Conservation (phyloP, 1,140 invertebrate genomes). For the Leguminivora glycinivorella region DNA sequence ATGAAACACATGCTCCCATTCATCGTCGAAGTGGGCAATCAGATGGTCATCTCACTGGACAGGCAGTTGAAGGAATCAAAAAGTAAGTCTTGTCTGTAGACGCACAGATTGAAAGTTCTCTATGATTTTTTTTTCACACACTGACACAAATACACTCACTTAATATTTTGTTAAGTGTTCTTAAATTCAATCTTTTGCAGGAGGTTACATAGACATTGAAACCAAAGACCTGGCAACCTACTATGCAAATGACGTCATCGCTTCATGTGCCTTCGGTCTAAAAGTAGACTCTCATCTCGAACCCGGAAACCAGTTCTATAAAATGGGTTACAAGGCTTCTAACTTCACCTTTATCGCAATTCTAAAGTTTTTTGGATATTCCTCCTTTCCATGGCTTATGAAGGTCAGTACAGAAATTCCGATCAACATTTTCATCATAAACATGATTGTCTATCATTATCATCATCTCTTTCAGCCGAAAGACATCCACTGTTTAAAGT, state of each 20-base stretch:
- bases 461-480: too few species aligned
- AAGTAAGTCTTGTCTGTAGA: constrained; percentile 34
- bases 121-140: neutral
- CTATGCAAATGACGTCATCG: constrained; percentile 80
- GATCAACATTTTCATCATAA: too few species aligned
- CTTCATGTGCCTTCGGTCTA: constrained; percentile 76
- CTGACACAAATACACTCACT: too few species aligned
- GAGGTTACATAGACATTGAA: constrained; percentile 62
- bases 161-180: too few species aligned
- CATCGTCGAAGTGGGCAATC: constrained; percentile 55
- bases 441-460: too few species aligned
- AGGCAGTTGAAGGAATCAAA: constrained; percentile 43
- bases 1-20: constrained; percentile 72
- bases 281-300: constrained; percentile 80
- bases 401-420: too few species aligned
- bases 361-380: constrained; percentile 44
- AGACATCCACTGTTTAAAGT: too few species aligned
- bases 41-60: constrained; percentile 50
- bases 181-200: constrained; percentile 29
- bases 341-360: constrained; percentile 45
- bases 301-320: constrained; percentile 77
- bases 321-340: constrained; percentile 68
- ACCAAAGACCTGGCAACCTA: constrained; percentile 77
- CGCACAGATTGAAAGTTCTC: too few species aligned
- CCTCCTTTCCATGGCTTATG: constrained; percentile 39